phyloP scores from a whole-genome alignment of 1,140 invertebrate species.

The Drosophila insularis region DNA sequence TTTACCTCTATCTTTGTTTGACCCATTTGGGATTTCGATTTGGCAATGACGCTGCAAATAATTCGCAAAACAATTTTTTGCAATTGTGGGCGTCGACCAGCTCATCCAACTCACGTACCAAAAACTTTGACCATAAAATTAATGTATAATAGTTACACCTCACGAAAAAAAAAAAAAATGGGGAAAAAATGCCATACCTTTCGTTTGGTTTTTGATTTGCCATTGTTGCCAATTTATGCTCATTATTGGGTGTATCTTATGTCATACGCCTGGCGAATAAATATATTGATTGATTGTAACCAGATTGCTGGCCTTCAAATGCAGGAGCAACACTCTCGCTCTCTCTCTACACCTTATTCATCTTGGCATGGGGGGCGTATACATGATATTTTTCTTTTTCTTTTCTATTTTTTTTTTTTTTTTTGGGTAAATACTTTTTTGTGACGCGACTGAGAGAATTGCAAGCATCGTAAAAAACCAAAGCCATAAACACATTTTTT shows the following conservation, averaged over 20 bases:
- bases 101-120: conserved; percentile 46
- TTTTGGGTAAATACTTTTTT: too few species aligned
- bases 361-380: conserved; percentile 24
- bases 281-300: conserved; percentile 1
- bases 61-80: neutral
- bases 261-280: conserved; percentile 21
- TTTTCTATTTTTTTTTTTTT: neutral
- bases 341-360: too few species aligned
- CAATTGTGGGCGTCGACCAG: conserved; percentile 27
- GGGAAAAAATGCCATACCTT: conserved; percentile 19
- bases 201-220: neutral
- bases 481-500: conserved; percentile 38
- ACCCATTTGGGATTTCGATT: conserved; percentile 17
- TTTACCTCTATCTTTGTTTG: conserved; percentile 21
- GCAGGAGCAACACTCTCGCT: neutral
- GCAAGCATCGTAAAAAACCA: conserved; percentile 29
- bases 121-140: conserved; percentile 18
- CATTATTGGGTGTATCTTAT: conserved; percentile 42
- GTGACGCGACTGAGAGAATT: conserved; percentile 11
- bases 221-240: conserved; percentile 31
- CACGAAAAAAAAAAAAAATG: too few species aligned
- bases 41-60: conserved; percentile 38
- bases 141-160: neutral
- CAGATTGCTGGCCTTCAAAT: conserved; percentile 2
- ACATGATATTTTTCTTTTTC: conserved; percentile 13